Evolutionary conservation across 1,140 invertebrate genomes (phyloP), one percentile per base, ranked within the genome.

Genomic region (Dysdera silvatica): DNA sequence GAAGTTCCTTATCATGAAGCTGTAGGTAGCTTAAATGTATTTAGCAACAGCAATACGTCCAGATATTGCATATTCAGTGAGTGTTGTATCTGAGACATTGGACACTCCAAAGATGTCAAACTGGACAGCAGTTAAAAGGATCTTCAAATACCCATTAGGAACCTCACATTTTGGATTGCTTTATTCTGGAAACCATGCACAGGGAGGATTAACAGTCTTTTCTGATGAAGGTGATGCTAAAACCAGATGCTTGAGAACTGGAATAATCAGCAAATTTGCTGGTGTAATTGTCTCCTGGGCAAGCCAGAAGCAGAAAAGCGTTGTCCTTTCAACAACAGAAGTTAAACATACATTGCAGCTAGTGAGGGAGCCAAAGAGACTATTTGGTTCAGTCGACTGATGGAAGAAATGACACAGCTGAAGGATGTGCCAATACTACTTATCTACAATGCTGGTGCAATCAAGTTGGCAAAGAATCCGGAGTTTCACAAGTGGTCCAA

Each of bases 41-140:
- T 45, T 80, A n/a, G 51, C 70, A 10, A 66, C 73, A 16, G 62
- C 68, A 0, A 78, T 76, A n/a, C 57, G 79, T 31, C 78, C 79
- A 48, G 79, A 80, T 67, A 77, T 80, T n/a, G n/a, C n/a, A n/a
- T n/a, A n/a, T 71, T 69, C 75, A 33, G 75, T 80, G 0, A 74
- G 71, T 64, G 26, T 37, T 33, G 23, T 56, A 4, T 64, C 35
- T 16, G 32, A 35, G n/a, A 18, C 43, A 16, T 33, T 57, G 5
- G 37, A 57, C 14, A 48, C 53, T 33, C 53, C 53, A 16, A 7
- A 3, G 4, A 2, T 24, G 2, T 12, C 28, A 18, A 28, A 81
- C 69, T 47, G 29, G 37, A 66, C 57, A 5, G 69, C 72, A 58
- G 74, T 71, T 0, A 79, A 80, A 60, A 51, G 77, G 49, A 63